A percentile compares a stretch with the other conserved stretches of the same genome.
These are phyloP conservation scores for Listrodromus nycthemerus DNA, from an alignment of 2,888 invertebrate species.

Conservation along the genomic window DNA sequence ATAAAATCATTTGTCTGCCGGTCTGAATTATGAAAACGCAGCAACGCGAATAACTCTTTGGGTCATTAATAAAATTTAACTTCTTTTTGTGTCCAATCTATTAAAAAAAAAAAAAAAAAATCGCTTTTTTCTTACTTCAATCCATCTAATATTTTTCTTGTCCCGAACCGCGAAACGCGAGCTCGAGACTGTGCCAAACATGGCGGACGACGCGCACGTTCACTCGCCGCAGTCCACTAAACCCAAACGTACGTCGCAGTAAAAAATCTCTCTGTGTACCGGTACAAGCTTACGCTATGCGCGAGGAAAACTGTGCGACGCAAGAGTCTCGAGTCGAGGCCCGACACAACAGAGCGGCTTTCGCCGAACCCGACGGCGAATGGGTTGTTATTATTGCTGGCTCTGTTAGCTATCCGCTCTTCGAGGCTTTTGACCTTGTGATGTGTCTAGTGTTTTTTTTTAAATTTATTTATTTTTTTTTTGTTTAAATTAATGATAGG, in stretches of 20 bases:
- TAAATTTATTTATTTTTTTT: neutral
- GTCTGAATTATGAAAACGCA: too few species aligned
- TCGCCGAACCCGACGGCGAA: slow-evolving; percentile 6
- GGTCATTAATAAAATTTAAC: too few species aligned
- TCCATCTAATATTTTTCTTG: neutral
- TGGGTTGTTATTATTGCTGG: slow-evolving; percentile 51
- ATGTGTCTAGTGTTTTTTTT: neutral
- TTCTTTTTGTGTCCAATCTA: too few species aligned
- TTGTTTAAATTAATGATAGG: neutral
- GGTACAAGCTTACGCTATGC: neutral
- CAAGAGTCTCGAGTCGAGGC: slow-evolving; percentile 49
- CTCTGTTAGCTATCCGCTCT: slow-evolving; percentile 40
- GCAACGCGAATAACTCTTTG: too few species aligned
- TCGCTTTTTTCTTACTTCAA: too few species aligned
- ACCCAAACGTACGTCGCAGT: slow-evolving; percentile 28
- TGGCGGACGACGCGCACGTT: neutral
- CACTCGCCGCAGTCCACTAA: slow-evolving; percentile 22
- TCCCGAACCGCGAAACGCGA: neutral
- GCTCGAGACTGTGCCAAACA: slow-evolving; percentile 22
- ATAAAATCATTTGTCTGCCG: too few species aligned
- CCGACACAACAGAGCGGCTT: slow-evolving; percentile 51
- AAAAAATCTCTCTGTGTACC: slow-evolving; percentile 9
- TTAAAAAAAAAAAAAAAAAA: too few species aligned
- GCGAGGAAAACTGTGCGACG: slow-evolving; percentile 31
- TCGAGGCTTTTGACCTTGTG: slow-evolving; percentile 40